A percentile compares a stretch with the other conserved stretches of the same genome.
These are phyloP conservation scores for Triplophysa rosa DNA, from an alignment of 2,113 vertebrate species.

Conservation along the genomic window DNA sequence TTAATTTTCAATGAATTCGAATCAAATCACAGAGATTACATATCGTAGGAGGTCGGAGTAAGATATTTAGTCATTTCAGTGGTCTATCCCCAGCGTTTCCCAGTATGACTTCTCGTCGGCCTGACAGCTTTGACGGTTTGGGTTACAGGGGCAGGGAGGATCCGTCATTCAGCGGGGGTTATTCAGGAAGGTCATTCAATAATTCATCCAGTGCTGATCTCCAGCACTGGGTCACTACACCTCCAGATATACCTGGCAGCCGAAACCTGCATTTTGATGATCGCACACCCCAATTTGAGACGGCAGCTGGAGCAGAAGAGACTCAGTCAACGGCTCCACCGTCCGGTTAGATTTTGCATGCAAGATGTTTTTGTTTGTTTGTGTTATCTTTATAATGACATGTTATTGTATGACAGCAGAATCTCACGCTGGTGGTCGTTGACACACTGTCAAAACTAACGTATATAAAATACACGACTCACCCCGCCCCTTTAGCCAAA, in stretches of 20 bases:
- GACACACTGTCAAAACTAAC: background rate
- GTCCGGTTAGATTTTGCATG: slow-evolving; percentile 64
- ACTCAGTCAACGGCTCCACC: slow-evolving; percentile 67
- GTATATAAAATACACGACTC: background rate
- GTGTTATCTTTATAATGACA: background rate
- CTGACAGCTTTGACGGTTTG: slow-evolving; percentile 90
- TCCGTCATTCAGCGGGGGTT: slow-evolving; percentile 67
- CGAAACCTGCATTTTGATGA: slow-evolving; percentile 89
- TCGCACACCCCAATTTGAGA: slow-evolving; percentile 78
- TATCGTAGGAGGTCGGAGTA: background rate
- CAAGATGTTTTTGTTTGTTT: background rate
- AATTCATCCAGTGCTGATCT: slow-evolving; percentile 73
- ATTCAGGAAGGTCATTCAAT: slow-evolving; percentile 75
- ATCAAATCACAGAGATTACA: background rate
- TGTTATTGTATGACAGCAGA: background rate
- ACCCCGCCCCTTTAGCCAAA: background rate
- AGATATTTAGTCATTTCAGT: background rate
- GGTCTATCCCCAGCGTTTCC: background rate
- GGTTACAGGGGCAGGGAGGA: slow-evolving; percentile 84
- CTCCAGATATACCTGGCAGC: slow-evolving; percentile 94
- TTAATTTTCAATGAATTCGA: background rate
- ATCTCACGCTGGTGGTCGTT: background rate
- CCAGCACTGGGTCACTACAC: slow-evolving; percentile 87
- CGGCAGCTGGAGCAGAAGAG: slow-evolving; percentile 65
- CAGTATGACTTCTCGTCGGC: slow-evolving; percentile 86